A percentile compares a stretch with the other conserved stretches of the same genome.
phyloP scores from a whole-genome alignment of 2,888 invertebrate genomes.

The Andrena fulva region DNA sequence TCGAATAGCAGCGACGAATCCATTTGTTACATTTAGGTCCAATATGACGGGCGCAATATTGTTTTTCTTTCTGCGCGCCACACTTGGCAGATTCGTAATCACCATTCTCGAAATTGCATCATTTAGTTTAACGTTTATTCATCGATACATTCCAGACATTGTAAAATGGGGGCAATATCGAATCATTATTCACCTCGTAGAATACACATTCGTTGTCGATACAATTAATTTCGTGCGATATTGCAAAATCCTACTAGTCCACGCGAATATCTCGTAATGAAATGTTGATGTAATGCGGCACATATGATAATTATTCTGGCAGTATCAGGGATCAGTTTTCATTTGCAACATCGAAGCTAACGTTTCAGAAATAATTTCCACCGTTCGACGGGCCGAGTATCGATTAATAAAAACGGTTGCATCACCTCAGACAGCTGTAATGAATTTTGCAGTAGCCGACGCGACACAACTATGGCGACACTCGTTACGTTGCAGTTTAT shows the following conservation, averaged over 20 bases:
- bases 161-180: neutral
- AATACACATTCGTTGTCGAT: neutral
- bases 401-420: neutral
- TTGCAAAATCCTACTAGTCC: neutral
- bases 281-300: neutral
- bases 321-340: neutral
- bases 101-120: neutral
- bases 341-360: neutral
- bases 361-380: neutral
- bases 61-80: too few relatives aligned
- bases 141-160: neutral
- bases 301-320: neutral
- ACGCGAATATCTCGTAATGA: neutral
- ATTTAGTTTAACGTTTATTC: neutral
- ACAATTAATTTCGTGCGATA: neutral
- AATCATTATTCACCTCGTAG: neutral
- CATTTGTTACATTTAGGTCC: neutral
- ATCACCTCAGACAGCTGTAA: slow-evolving; percentile 27
- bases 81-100: too few relatives aligned
- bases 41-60: neutral
- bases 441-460: slow-evolving; percentile 44
- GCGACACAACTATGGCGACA: neutral
- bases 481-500: slow-evolving; percentile 5
- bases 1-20: neutral
- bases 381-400: neutral